Evolutionary conservation across 1,140 invertebrate species (phyloP).

Genomic region (Danaus plexippus): DNA sequence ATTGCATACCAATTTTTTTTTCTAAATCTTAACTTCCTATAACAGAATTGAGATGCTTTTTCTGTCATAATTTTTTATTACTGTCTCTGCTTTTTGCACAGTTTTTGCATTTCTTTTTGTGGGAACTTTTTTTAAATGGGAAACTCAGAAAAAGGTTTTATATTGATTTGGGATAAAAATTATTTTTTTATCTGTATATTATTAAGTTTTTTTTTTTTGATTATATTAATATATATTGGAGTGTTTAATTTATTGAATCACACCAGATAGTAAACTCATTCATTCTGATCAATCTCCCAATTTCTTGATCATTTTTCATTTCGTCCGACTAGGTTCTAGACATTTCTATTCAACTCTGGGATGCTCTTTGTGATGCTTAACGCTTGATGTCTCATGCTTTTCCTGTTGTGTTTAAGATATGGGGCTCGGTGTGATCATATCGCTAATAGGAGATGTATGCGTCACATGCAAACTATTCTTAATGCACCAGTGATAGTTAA

Average conservation of each 20-base stretch:
- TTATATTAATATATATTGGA: conserved; percentile 1
- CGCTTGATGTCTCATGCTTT: too few relatives aligned
- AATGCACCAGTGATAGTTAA: too few relatives aligned
- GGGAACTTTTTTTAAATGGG: conserved; percentile 12
- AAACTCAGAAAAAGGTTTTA: conserved; percentile 3
- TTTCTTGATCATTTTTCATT: conserved; percentile 46
- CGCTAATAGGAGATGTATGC: too few relatives aligned
- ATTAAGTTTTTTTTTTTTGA: conserved; percentile 1
- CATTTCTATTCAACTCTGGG: too few relatives aligned
- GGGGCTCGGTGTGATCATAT: too few relatives aligned
- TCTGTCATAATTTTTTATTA: conserved; percentile 16
- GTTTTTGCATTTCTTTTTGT: conserved; percentile 9
- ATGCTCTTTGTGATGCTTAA: too few relatives aligned
- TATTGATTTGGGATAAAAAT: too few relatives aligned
- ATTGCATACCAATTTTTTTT: conserved; percentile 21
- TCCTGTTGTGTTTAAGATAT: too few relatives aligned
- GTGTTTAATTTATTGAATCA: conserved; percentile 1
- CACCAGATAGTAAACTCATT: conserved; percentile 53
- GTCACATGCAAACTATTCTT: too few relatives aligned
- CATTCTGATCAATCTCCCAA: conserved; percentile 66
- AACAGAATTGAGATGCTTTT: conserved; percentile 10
- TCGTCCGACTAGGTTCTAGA: not conserved
- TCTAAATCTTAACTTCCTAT: conserved; percentile 7
- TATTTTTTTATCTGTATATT: conserved; percentile 5
- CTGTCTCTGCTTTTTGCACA: conserved; percentile 20